Base-by-base conservation (phyloP, 2,888 invertebrate genomes). In the Aporophyla nigra region DNA sequence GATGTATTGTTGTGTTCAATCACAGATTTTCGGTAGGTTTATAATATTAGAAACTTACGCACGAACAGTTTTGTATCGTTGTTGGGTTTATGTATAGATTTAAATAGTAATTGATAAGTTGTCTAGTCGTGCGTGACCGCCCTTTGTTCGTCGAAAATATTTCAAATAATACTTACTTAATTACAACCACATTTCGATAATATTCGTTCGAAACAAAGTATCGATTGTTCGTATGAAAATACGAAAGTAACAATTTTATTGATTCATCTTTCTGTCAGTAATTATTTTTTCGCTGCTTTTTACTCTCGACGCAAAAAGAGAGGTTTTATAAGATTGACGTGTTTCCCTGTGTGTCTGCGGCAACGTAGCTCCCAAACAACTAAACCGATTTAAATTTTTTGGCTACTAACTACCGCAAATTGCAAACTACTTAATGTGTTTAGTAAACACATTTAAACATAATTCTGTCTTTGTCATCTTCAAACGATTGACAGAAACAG, bases 61-160 rank as follows among this genome's bases (percentile, higher is more conserved):
- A 76, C 51, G 68, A 71, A 70, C 62, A 56, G 65, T 73, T 76
- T 53, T n/a, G n/a, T 67, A 65, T 62, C 53, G 62, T 71, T 51
- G 56, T 14, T 24, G 14, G 14, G 14, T 27, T 43, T 61, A 74
- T 27, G 33, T 61, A 74, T 54, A 75, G 69, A 70, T 78, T 73
- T 76, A 76, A 84, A 71, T 53, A 71, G 53, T 58, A 76, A 71
- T 76, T 77, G 66, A 56, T 70, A 74, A 61, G n/a, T 69, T 51
- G 51, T 54, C 61, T 51, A 80, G 56, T 61, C 80, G 61, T 80
- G 80, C 66, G 70, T 73, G 33, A 54, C 16, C 24, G 43, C 51
- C 80, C 56, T 74, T 66, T 69, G 59, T 43, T 51, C 27, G 51
- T 7, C 33, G 53, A 80, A 70, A 62, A 46, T 40, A 53, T 80